These are phyloP conservation scores for Akabosia matsudoensis DNA, from an alignment of 1,140 invertebrate species.

Conservation along the genomic window DNA sequence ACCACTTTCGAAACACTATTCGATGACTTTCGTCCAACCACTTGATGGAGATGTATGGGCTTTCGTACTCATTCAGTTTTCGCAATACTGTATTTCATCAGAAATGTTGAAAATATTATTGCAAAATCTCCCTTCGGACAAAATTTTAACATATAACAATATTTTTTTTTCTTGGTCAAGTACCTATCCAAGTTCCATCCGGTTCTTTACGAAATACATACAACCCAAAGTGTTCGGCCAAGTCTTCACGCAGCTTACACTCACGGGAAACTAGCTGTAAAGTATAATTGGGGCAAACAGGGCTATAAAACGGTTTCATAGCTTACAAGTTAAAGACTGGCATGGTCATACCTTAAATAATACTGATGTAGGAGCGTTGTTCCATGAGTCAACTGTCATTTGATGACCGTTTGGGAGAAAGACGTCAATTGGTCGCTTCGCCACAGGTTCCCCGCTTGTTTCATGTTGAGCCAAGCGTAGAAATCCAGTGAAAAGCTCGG, in stretches of 20 bases:
- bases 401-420: slow-evolving; percentile 81
- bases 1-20: slow-evolving; percentile 73
- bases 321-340: too few species aligned
- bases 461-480: slow-evolving; percentile 87
- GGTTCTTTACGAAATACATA: slow-evolving; percentile 41
- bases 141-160: not conserved
- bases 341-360: slow-evolving; percentile 70
- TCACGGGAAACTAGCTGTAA: slow-evolving; percentile 42
- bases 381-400: slow-evolving; percentile 73
- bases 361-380: slow-evolving; percentile 75
- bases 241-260: slow-evolving; percentile 43
- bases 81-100: slow-evolving; percentile 61
- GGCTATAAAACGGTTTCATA: not conserved
- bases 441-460: slow-evolving; percentile 57
- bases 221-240: slow-evolving; percentile 43
- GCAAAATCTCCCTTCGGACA: too few species aligned
- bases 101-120: not conserved
- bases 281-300: not conserved
- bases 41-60: slow-evolving; percentile 84
- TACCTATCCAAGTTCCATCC: slow-evolving; percentile 45
- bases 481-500: slow-evolving; percentile 79
- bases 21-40: slow-evolving; percentile 59
- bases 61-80: slow-evolving; percentile 92
- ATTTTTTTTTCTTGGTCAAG: too few species aligned
- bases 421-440: slow-evolving; percentile 68